phyloP scores from a whole-genome alignment of 2,797 vertebrate genomes.

The Enteromius mattozi region DNA sequence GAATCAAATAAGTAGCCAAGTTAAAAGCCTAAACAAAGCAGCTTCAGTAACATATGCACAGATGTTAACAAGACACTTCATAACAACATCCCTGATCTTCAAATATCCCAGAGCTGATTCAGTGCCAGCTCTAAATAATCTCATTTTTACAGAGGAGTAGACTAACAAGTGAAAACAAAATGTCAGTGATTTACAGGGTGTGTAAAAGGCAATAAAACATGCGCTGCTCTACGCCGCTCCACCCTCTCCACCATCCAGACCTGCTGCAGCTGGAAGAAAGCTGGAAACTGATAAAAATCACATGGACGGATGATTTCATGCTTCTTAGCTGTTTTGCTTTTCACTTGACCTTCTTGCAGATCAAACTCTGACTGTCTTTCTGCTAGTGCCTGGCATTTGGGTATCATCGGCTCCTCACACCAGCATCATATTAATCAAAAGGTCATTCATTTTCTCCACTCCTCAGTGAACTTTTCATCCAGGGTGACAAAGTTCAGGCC shows the following conservation, averaged over 20 bases:
- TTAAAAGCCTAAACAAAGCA: not conserved
- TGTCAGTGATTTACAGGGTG: slow-evolving; percentile 59
- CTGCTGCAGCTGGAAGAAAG: slow-evolving; percentile 66
- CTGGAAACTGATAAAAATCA: slow-evolving; percentile 63
- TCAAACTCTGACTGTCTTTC: slow-evolving; percentile 68
- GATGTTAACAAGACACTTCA: slow-evolving; percentile 45
- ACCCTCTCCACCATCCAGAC: slow-evolving; percentile 12
- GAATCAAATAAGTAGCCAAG: not conserved
- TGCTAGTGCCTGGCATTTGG: slow-evolving; percentile 71
- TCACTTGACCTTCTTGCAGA: slow-evolving; percentile 76
- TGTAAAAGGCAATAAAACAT: slow-evolving; percentile 67
- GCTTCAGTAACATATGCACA: slow-evolving; percentile 34
- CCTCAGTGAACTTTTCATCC: slow-evolving; percentile 64
- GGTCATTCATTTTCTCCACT: slow-evolving; percentile 75
- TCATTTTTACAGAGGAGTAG: slow-evolving; percentile 51
- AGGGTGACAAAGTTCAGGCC: slow-evolving; percentile 50
- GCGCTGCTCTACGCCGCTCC: slow-evolving; percentile 59
- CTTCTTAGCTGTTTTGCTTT: slow-evolving; percentile 66
- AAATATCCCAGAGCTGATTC: slow-evolving; percentile 45
- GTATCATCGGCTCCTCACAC: slow-evolving; percentile 71
- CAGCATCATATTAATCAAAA: slow-evolving; percentile 70
- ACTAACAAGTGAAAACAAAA: slow-evolving; percentile 58
- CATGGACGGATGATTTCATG: slow-evolving; percentile 67
- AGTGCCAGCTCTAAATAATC: slow-evolving; percentile 54
- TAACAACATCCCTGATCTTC: slow-evolving; percentile 54